Percentiles rank a stretch among this genome's conserved stretches.
phyloP scores from a whole-genome alignment of 1,140 invertebrate genomes.

The Bradynema listronoti region DNA sequence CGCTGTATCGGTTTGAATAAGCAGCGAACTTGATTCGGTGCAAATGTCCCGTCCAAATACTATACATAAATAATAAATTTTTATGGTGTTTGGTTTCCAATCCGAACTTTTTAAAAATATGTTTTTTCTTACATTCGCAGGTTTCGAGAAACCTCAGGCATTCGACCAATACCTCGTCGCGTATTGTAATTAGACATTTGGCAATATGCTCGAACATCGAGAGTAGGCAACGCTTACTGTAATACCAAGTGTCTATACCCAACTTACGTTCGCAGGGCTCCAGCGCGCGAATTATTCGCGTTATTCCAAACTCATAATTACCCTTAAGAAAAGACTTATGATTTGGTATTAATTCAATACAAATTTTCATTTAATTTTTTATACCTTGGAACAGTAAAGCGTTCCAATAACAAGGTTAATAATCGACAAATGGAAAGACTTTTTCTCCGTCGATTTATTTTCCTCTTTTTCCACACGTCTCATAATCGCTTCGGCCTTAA shows the following conservation, averaged over 20 bases:
- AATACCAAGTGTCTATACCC: conserved; percentile 93
- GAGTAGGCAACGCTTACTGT: conserved; percentile 80
- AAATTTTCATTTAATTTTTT: not conserved
- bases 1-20: conserved; percentile 68
- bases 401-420: conserved; percentile 97
- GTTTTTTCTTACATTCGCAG: conserved; percentile 66
- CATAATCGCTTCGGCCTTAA: conserved; percentile 88
- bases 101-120: conserved; percentile 11
- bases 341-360: not conserved
- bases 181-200: conserved; percentile 75
- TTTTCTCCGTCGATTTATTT: conserved; percentile 81
- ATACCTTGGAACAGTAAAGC: conserved; percentile 84
- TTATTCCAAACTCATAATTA: conserved; percentile 98
- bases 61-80: conserved; percentile 15
- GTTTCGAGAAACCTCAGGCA: conserved; percentile 85
- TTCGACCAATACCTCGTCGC: conserved; percentile 74
- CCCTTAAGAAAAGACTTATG: conserved; percentile 61
- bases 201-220: conserved; percentile 76
- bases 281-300: conserved; percentile 87
- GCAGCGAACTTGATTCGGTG: conserved; percentile 73
- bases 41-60: conserved; percentile 74
- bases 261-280: conserved; percentile 91
- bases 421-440: conserved; percentile 92
- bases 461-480: conserved; percentile 96
- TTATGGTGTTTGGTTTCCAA: conserved; percentile 1